Evolutionary conservation across 2,113 vertebrate species (phyloP).

Genomic region (Amblyopsis rosae): DNA sequence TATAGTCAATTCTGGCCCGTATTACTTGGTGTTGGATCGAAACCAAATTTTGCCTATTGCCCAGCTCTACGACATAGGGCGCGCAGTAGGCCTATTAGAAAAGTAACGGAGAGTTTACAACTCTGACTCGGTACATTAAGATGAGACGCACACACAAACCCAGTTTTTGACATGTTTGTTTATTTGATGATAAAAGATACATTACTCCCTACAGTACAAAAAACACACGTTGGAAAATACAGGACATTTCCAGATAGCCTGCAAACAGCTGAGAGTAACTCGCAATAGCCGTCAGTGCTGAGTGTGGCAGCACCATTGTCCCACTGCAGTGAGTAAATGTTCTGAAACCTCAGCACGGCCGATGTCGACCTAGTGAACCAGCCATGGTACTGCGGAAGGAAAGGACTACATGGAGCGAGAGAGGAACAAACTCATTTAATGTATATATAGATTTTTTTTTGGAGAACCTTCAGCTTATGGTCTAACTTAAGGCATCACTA

Average conservation of each 20-base stretch:
- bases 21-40: too few relatives aligned
- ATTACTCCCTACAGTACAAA: conserved; percentile 79
- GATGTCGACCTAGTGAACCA: conserved; percentile 73
- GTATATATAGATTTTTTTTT: conserved; percentile 53
- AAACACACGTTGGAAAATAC: conserved; percentile 76
- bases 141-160: conserved; percentile 4
- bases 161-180: conserved; percentile 76
- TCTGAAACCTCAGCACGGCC: conserved; percentile 68
- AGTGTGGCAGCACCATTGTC: conserved; percentile 47
- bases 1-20: too few relatives aligned
- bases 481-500: conserved; percentile 79
- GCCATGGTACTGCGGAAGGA: conserved; percentile 74
- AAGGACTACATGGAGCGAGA: conserved; percentile 71
- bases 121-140: background rate
- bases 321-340: conserved; percentile 58
- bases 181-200: conserved; percentile 78
- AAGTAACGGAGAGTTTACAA: conserved; percentile 14
- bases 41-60: too few relatives aligned
- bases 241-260: conserved; percentile 76
- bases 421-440: conserved; percentile 74
- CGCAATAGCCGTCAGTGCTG: conserved; percentile 66
- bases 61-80: too few relatives aligned
- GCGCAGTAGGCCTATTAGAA: too few relatives aligned
- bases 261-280: conserved; percentile 68
- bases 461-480: conserved; percentile 73